Percentiles rank a stretch among this genome's conserved stretches.
Conservation (phyloP, 2,888 invertebrate genomes). For the Boloria selene region DNA sequence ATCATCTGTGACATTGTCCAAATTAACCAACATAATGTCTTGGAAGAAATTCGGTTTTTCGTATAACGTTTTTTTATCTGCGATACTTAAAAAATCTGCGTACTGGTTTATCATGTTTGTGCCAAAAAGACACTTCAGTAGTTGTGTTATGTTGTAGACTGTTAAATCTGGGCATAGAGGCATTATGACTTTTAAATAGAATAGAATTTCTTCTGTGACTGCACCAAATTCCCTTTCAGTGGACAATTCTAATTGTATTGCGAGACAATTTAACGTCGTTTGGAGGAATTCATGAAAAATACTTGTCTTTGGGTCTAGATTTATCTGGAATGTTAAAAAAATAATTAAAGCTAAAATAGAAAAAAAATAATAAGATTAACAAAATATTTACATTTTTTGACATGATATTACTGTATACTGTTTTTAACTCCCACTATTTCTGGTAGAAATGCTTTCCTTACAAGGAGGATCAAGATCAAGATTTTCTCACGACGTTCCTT, state of each 20-base stretch:
- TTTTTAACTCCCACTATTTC: no score
- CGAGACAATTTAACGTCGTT: slow-evolving; percentile 84
- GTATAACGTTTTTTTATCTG: slow-evolving; percentile 42
- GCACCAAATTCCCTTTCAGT: slow-evolving; percentile 87
- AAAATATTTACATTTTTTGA: no score
- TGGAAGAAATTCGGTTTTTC: slow-evolving; percentile 54
- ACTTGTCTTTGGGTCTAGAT: slow-evolving; percentile 88
- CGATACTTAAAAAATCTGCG: slow-evolving; percentile 65
- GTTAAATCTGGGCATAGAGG: slow-evolving; percentile 86
- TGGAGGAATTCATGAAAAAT: slow-evolving; percentile 87
- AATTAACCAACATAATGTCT: slow-evolving; percentile 64
- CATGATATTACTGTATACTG: no score
- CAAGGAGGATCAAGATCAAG: no score
- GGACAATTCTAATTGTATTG: slow-evolving; percentile 86
- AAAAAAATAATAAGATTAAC: no score
- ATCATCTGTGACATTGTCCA: slow-evolving; percentile 41
- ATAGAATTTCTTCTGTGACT: slow-evolving; percentile 90
- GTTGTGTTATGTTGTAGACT: slow-evolving; percentile 89
- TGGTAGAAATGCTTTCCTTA: no score
- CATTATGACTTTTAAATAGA: slow-evolving; percentile 88
- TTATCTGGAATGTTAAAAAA: slow-evolving; percentile 79
- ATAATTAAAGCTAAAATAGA: not conserved
- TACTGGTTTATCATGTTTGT: slow-evolving; percentile 85
- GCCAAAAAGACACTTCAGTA: slow-evolving; percentile 88
- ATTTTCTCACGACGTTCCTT: no score